These are phyloP conservation scores for Augochlorella aurata DNA, from an alignment of 2,888 invertebrate genomes.

Conservation along the genomic window DNA sequence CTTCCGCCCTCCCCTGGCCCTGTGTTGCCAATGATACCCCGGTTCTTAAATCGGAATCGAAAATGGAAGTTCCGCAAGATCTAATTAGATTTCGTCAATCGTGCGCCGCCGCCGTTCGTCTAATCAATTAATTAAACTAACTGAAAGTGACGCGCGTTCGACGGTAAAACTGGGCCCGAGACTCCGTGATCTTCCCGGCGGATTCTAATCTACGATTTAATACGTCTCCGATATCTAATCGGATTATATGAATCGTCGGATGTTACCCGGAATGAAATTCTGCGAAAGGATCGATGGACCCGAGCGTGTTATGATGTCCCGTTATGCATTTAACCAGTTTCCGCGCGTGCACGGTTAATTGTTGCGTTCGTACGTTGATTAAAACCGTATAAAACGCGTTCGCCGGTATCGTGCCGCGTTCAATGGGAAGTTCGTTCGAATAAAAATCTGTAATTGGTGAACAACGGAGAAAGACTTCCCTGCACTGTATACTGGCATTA, in stretches of 20 bases:
- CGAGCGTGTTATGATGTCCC: not conserved
- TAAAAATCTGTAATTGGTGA: not conserved
- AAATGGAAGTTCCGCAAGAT: conserved; percentile 8
- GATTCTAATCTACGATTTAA: conserved; percentile 30
- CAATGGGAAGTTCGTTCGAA: not conserved
- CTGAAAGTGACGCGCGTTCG: conserved; percentile 1
- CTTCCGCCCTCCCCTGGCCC: no score
- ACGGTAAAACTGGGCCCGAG: not conserved
- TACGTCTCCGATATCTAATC: conserved; percentile 20
- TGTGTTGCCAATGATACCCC: not conserved
- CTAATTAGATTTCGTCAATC: conserved; percentile 28
- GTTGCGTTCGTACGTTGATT: not conserved
- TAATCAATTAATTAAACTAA: conserved; percentile 31
- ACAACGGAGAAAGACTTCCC: not conserved
- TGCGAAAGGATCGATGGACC: not conserved
- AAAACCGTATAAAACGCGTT: not conserved
- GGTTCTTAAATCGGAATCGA: conserved; percentile 18
- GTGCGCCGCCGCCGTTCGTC: not conserved
- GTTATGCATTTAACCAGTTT: not conserved
- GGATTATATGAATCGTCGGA: not conserved
- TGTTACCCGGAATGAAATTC: conserved; percentile 6
- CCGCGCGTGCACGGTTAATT: not conserved
- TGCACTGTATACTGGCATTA: no score
- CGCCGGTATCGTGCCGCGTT: not conserved
- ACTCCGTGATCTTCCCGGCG: conserved; percentile 10